Percentiles rank a stretch among this genome's conserved stretches.
Evolutionary conservation across 2,888 invertebrate genomes (phyloP).

Genomic region (Timandra comae): DNA sequence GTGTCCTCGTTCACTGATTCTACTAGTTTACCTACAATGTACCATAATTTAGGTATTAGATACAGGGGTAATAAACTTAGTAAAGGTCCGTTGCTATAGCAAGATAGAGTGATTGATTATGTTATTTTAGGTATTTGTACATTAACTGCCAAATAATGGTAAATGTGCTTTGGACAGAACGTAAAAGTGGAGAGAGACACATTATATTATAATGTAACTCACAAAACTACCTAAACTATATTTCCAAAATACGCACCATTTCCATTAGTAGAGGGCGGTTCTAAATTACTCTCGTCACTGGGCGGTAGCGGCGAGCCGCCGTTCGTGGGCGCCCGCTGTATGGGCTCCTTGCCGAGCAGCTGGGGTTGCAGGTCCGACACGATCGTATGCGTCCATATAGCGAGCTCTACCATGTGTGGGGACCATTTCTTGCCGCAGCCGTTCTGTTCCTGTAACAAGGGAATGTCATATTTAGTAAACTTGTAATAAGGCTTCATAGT

Average conservation of each 20-base stretch:
- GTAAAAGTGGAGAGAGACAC: too few species aligned
- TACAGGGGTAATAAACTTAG: too few species aligned
- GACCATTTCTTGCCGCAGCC: conserved; percentile 80
- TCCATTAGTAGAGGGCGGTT: conserved; percentile 79
- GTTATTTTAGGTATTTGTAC: too few species aligned
- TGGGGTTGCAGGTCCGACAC: conserved; percentile 90
- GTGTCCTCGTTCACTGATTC: conserved; percentile 82
- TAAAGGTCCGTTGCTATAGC: too few species aligned
- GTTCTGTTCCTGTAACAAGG: conserved; percentile 59
- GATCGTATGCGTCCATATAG: conserved; percentile 95
- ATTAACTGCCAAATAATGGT: too few species aligned
- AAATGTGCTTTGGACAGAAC: too few species aligned
- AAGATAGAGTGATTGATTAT: too few species aligned
- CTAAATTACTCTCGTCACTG: conserved; percentile 87
- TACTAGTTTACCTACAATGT: conserved; percentile 62
- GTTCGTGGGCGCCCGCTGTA: conserved; percentile 63
- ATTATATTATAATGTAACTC: too few species aligned
- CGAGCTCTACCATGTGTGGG: conserved; percentile 90
- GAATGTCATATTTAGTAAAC: too few species aligned
- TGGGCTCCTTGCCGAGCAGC: conserved; percentile 85
- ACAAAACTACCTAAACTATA: too few species aligned
- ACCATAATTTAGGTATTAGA: too few species aligned
- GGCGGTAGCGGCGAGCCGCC: conserved; percentile 74
- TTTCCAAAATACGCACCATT: conserved; percentile 48
- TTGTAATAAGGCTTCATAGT: too few species aligned